A percentile compares a stretch with the other conserved stretches of the same genome.
Conservation (phyloP, 2,888 invertebrate genomes). For the Cerastis leucographa region DNA sequence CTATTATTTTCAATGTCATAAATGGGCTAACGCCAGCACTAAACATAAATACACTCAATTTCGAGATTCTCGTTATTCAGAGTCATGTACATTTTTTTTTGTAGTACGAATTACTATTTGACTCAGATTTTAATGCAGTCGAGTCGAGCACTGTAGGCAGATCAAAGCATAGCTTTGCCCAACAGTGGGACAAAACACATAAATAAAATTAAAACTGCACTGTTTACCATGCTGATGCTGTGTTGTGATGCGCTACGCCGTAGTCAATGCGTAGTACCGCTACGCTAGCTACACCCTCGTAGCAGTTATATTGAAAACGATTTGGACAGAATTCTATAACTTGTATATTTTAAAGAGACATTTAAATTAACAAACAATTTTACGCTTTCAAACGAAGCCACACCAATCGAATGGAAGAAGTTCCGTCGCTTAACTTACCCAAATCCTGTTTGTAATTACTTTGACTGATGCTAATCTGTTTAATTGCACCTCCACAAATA, state of each 20-base stretch:
- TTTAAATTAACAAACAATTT: constrained; percentile 34
- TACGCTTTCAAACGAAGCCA: constrained; percentile 18
- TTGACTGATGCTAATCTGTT: constrained; percentile 52
- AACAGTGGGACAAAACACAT: neutral
- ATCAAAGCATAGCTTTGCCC: neutral
- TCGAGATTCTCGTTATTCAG: neutral
- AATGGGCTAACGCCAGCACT: neutral
- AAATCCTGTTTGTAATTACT: constrained; percentile 55
- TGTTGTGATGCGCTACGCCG: constrained; percentile 32
- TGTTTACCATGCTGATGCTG: neutral
- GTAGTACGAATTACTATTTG: neutral
- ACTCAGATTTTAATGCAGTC: neutral
- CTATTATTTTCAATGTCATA: neutral
- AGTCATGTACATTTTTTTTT: neutral
- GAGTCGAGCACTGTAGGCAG: neutral
- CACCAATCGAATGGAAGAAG: constrained; percentile 52
- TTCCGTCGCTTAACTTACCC: constrained; percentile 49
- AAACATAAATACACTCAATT: constrained; percentile 7
- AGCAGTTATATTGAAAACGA: constrained; percentile 5
- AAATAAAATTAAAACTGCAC: neutral
- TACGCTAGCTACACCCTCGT: constrained; percentile 30
- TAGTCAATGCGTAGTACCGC: constrained; percentile 23
- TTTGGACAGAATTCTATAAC: neutral
- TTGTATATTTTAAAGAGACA: constrained; percentile 5
- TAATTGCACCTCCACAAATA: constrained; percentile 54